Conservation (phyloP, 35 echinoderm and acorn worm species). For the Apostichopus japonicus region DNA sequence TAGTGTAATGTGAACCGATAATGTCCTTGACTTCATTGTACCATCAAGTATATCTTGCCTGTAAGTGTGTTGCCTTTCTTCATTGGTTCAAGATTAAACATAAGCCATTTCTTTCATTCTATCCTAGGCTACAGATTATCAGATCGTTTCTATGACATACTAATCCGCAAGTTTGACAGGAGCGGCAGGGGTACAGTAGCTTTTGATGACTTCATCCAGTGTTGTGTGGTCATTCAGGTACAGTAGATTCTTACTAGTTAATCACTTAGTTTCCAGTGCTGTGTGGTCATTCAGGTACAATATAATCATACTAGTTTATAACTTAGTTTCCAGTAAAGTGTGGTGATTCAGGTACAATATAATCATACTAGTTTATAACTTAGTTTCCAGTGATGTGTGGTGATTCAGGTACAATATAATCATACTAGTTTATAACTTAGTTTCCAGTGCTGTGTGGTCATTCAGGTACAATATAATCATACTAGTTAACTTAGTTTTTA, state of each 20-base stretch:
- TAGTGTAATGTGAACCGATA: too few species aligned
- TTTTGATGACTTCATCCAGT: conserved; percentile 99
- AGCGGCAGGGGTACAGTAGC: conserved; percentile 85
- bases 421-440: background rate
- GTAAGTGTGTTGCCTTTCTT: too few species aligned
- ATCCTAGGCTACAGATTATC: conserved; percentile 84
- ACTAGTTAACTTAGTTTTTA: background rate
- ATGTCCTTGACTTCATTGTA: too few species aligned
- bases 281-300: conserved; percentile 88
- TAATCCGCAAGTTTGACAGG: conserved; percentile 96
- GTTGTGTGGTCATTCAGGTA: conserved; percentile 94
- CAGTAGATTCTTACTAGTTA: background rate
- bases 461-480: conserved; percentile 58
- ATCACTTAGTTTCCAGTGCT: conserved; percentile 70
- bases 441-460: conserved; percentile 88
- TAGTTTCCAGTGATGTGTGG: conserved; percentile 90
- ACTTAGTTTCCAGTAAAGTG: conserved; percentile 81
- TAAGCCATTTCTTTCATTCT: too few species aligned
- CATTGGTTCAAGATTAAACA: too few species aligned
- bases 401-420: conserved; percentile 73
- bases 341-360: conserved; percentile 97
- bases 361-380: conserved; percentile 1
- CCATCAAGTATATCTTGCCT: too few species aligned
- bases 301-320: background rate
- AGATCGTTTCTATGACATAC: conserved; percentile 77